Evolutionary conservation across 2,888 invertebrate genomes (phyloP).

Genomic region (Drosophila diplacantha): DNA sequence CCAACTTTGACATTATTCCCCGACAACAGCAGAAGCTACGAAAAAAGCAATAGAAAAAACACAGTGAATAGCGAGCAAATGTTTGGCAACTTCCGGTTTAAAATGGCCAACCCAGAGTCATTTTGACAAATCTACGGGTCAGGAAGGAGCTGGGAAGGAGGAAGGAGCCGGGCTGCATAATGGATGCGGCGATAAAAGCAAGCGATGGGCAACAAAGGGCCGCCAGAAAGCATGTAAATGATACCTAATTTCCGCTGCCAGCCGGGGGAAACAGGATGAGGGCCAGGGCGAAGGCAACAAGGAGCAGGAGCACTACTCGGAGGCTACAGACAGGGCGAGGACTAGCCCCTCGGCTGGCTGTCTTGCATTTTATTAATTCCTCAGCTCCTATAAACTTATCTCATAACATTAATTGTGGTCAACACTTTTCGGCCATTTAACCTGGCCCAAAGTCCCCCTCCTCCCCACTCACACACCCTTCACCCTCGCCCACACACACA

Average conservation of each 20-base stretch:
- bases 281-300: neutral
- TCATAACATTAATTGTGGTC: constrained; percentile 78
- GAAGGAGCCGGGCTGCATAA: constrained; percentile 52
- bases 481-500: constrained; percentile 2
- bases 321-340: neutral
- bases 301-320: neutral
- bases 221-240: constrained; percentile 60
- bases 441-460: constrained; percentile 19
- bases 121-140: constrained; percentile 65
- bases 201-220: constrained; percentile 39
- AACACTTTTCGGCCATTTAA: constrained; percentile 72
- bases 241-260: constrained; percentile 69
- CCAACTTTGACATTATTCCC: constrained; percentile 10
- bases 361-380: constrained; percentile 66
- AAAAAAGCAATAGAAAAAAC: neutral
- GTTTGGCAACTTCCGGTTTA: constrained; percentile 69
- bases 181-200: constrained; percentile 54
- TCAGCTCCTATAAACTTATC: constrained; percentile 73
- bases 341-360: constrained; percentile 14
- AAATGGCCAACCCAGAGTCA: constrained; percentile 62
- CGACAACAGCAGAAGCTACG: neutral
- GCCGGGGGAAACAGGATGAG: neutral
- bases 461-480: constrained; percentile 25
- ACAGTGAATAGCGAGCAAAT: constrained; percentile 48
- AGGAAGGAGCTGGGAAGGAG: constrained; percentile 18